Evolutionary conservation across 2,888 invertebrate genomes (phyloP), one percentile per base, ranked within the genome.

Genomic region (Saturnia pavonia): DNA sequence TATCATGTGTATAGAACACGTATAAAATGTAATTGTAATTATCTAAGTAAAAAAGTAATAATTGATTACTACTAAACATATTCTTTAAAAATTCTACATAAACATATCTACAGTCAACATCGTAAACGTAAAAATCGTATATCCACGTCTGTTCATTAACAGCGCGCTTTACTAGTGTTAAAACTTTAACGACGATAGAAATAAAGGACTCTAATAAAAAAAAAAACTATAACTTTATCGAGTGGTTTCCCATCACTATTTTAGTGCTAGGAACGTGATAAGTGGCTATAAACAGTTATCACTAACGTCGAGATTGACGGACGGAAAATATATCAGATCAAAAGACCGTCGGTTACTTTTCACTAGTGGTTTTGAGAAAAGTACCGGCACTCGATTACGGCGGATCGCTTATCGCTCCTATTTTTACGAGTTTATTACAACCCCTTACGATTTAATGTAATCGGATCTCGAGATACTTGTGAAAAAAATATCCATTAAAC

Each of bases 111-210:
- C 11, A 11, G 8, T 19, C n/a, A 40, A 9, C 40, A n/a, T 27
- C 3, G 19, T 27, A 22, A 68, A 27, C 7, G 42, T 45, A 22
- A 45, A 40, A 27, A 68, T 65, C 48, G 43, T 43, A 43, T 45
- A 9, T 43, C 19, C 25, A 63, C 25, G 16, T 27, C 27, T 27
- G 63, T 14, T 45, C 27, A n/a, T 68, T 27, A 27, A 84, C 72
- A 80, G 80, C 71, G 74, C 70, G 76, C 85, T 78, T 88, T 86
- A 81, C 74, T 75, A 74, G 78, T 84, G 88, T 82, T 85, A 86
- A 91, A 88, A 78, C 67, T 79, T 91, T 92, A 86, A 92, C 86
- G 90, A 89, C 77, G 80, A 69, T 79, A 85, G 77, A 91, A 88
- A 88, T 89, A 88, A 89, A 89, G 88, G 85, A 83, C 79, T 77